Evolutionary conservation across 2,113 vertebrate genomes (phyloP).

Genomic region (Hassar affinis): DNA sequence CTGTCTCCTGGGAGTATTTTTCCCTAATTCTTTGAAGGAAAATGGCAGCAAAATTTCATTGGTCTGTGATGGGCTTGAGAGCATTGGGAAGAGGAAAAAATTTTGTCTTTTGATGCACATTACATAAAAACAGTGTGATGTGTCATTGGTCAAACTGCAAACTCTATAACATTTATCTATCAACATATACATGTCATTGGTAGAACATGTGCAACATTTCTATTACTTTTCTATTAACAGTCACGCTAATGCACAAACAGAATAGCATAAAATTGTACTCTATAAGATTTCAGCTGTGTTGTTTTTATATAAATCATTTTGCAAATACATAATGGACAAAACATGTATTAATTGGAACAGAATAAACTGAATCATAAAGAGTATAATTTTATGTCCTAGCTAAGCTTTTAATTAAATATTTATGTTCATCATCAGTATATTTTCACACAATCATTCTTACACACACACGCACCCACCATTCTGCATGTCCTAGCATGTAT

Average conservation of each 20-base stretch:
- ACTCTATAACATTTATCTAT: conserved; percentile 2
- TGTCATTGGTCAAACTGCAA: conserved; percentile 60
- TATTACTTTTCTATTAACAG: conserved; percentile 57
- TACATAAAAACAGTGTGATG: conserved; percentile 66
- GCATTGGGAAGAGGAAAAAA: conserved; percentile 36
- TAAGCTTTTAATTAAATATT: not conserved
- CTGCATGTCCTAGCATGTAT: conserved; percentile 14
- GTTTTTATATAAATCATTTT: not conserved
- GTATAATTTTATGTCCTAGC: conserved; percentile 5
- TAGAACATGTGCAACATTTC: conserved; percentile 40
- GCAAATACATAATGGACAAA: not conserved
- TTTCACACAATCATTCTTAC: conserved; percentile 51
- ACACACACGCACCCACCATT: conserved; percentile 43
- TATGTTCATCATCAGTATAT: conserved; percentile 46
- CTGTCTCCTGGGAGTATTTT: conserved; percentile 70
- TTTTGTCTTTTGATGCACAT: conserved; percentile 69
- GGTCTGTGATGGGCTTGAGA: conserved; percentile 63
- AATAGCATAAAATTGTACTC: conserved; percentile 62
- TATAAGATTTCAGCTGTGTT: conserved; percentile 57
- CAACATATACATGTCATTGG: conserved; percentile 11
- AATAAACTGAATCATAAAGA: conserved; percentile 26
- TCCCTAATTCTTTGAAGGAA: conserved; percentile 47
- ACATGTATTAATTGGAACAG: not conserved
- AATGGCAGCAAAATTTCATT: conserved; percentile 66
- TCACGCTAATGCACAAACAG: conserved; percentile 17